These are phyloP conservation scores for Erythrocercus mccallii DNA, from an alignment of 2,113 vertebrate species.

Conservation along the genomic window DNA sequence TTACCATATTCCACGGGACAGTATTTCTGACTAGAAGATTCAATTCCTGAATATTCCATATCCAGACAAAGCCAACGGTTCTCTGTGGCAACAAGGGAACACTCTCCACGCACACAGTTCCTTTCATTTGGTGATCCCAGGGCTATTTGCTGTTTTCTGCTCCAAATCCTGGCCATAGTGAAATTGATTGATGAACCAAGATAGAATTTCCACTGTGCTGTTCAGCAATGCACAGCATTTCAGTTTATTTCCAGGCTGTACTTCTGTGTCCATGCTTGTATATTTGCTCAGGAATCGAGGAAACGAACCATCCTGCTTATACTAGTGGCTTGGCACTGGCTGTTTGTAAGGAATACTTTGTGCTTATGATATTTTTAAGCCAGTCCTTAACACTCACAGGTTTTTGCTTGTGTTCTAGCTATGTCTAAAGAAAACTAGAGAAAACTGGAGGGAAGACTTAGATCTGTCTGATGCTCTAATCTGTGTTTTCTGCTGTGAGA, in stretches of 20 bases:
- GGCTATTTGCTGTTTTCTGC: neutral
- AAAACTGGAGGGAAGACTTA: neutral
- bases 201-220: neutral
- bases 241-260: neutral
- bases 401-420: neutral
- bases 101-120: neutral
- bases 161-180: neutral
- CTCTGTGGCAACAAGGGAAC: neutral
- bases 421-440: neutral
- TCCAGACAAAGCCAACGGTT: neutral
- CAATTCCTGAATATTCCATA: neutral
- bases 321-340: neutral
- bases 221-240: rapidly evolving
- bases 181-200: neutral
- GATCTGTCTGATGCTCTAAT: neutral
- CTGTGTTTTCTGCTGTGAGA: neutral
- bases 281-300: neutral
- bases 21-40: neutral
- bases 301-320: neutral
- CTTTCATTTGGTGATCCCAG: neutral
- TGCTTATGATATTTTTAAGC: neutral
- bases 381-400: rapidly evolving
- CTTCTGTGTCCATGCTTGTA: rapidly evolving
- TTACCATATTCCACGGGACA: neutral
- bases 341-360: neutral